A percentile compares a stretch with the other conserved stretches of the same genome.
These are phyloP conservation scores for Morpho deidamia DNA, from an alignment of 2,888 invertebrate genomes.

Conservation along the genomic window DNA sequence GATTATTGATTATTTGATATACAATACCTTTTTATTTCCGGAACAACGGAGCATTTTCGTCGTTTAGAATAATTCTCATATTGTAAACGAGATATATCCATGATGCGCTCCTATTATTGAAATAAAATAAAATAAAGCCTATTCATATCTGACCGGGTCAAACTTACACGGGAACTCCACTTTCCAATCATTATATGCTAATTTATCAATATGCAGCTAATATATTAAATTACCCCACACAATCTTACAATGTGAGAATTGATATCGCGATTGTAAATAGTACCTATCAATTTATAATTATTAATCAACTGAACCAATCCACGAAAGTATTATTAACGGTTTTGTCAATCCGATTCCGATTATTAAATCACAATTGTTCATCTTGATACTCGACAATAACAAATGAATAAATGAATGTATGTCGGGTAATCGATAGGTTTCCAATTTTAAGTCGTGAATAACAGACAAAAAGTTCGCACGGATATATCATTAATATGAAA, in stretches of 20 bases:
- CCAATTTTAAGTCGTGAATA: conserved; percentile 12
- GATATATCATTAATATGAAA: conserved; percentile 14
- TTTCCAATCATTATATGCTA: conserved; percentile 6
- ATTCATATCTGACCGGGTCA: neutral
- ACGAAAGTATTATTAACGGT: neutral
- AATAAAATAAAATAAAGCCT: neutral
- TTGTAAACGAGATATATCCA: no score
- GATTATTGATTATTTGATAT: no score
- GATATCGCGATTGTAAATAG: neutral
- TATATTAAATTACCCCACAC: conserved; percentile 14
- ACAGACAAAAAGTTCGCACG: conserved; percentile 19
- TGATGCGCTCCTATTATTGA: neutral
- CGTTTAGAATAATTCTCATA: no score
- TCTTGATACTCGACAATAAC: neutral
- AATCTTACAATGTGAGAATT: conserved; percentile 11
- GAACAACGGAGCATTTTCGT: no score
- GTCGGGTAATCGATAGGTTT: neutral
- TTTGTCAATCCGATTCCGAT: conserved; percentile 1
- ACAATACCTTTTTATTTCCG: no score
- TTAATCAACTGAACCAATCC: no score
- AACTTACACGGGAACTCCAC: conserved; percentile 1
- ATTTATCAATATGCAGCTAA: conserved; percentile 4
- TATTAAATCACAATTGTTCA: neutral
- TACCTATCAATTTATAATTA: no score
- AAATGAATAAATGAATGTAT: conserved; percentile 2